These are phyloP conservation scores for Trichonephila inaurata DNA, from an alignment of 1,140 invertebrate species.

Conservation along the genomic window DNA sequence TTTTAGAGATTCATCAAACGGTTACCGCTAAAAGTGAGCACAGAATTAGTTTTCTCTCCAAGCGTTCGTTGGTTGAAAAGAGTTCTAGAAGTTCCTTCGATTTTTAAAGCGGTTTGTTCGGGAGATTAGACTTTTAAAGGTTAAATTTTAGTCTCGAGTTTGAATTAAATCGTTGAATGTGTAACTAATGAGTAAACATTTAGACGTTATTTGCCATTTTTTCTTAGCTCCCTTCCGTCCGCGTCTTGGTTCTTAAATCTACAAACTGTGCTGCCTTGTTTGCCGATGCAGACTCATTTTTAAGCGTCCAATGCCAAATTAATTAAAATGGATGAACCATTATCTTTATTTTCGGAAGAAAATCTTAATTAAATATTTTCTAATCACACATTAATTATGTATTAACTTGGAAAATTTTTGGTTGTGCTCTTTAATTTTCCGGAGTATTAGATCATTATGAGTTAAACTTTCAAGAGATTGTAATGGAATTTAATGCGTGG, in stretches of 20 bases:
- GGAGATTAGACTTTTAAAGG: not conserved
- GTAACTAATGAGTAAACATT: slow-evolving; percentile 10
- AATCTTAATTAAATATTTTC: not conserved
- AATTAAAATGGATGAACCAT: not conserved
- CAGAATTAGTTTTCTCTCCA: not conserved
- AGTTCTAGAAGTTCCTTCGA: not conserved
- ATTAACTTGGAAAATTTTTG: not conserved
- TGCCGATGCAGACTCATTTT: not conserved
- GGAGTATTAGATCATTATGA: no score
- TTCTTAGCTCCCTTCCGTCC: not conserved
- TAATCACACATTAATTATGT: not conserved
- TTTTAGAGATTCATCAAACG: slow-evolving; percentile 1
- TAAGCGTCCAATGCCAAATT: not conserved
- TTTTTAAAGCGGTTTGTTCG: not conserved
- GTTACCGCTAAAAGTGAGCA: not conserved
- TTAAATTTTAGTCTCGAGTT: not conserved
- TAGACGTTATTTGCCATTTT: not conserved
- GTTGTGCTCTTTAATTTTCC: no score
- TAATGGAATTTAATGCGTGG: no score
- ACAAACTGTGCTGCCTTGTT: not conserved
- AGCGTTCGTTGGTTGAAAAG: not conserved
- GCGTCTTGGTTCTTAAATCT: not conserved
- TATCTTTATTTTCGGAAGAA: not conserved
- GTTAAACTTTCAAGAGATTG: no score
- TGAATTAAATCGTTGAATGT: slow-evolving; percentile 10